Base-by-base conservation (phyloP, 2,797 vertebrate species). In the Hypotaenidia philippensis region DNA sequence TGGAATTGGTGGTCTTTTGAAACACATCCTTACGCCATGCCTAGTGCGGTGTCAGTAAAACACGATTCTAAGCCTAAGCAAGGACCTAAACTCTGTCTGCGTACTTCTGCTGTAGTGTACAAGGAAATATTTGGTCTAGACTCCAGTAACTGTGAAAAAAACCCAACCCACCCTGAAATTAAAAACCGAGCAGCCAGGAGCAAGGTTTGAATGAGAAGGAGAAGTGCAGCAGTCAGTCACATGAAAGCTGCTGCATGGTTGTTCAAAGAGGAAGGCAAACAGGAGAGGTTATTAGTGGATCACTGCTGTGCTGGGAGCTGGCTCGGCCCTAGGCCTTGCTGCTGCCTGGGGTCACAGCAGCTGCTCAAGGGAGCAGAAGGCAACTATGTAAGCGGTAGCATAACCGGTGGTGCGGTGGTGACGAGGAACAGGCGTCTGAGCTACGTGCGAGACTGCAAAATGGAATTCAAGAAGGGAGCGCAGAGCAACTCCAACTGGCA, bases 111-210 rank as follows among this genome's bases (percentile, higher is more conserved):
- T 68, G 34, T 44, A 44, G 41, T 44, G 41, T 36, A 38, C 0
- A 1, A 60, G 10, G 31, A 57, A 49, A 11, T n/a, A 60, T 78
- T 74, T 88, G 59, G 22, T 21, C 50, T 38, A 41, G 14, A 47
- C 26, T 78, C 8, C 8, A 49, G 21, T 15, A 31, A 59, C 0
- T 40, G 23, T 32, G 5, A 26, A 59, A 74, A 76, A 50, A 9
- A 0, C 0, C 5, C 3, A 47, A 22, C 21, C 45, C 3, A 41
- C 6, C 4, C 38, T 0, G 0, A 83, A 85, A 72, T 22, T 70
- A 63, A 82, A 68, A 29, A 2, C 1, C 1, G 22, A 79, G 11
- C 8, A 60, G 20, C 25, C 40, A 38, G 72, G n/a, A 90, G 10
- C 20, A 32, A 44, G 44, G 61, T 32, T 47, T 60, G 55, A 34